These are phyloP conservation scores for Coenonympha glycerion DNA, from an alignment of 2,888 invertebrate species.

Conservation along the genomic window DNA sequence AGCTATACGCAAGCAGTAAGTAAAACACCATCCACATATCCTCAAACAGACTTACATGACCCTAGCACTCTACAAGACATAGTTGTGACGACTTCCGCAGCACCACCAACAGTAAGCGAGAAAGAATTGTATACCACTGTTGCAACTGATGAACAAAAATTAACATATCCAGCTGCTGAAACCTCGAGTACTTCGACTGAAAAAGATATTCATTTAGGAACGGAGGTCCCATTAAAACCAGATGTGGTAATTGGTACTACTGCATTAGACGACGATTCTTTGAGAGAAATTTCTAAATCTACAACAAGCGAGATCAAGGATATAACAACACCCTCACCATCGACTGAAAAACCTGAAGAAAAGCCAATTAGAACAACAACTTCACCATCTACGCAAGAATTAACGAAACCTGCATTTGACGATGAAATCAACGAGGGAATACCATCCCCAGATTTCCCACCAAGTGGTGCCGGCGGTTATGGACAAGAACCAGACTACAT, in stretches of 20 bases:
- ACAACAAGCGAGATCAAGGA: constrained; percentile 21
- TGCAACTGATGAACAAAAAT: constrained; percentile 16
- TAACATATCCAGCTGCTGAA: constrained; percentile 25
- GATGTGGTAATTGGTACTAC: constrained; percentile 13
- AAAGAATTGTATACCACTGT: constrained; percentile 17
- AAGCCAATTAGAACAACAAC: constrained; percentile 36
- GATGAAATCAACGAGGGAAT: constrained; percentile 42
- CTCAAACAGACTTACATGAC: neutral
- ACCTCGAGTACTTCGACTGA: constrained; percentile 24
- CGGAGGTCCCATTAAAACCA: neutral
- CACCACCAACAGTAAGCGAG: constrained; percentile 16
- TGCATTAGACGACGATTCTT: constrained; percentile 22
- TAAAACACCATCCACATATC: neutral
- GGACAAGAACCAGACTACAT: constrained; percentile 81
- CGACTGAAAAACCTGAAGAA: constrained; percentile 42
- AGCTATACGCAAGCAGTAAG: constrained; percentile 4
- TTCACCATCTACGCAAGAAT: constrained; percentile 41
- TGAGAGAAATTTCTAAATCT: constrained; percentile 7
- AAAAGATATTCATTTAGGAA: constrained; percentile 8
- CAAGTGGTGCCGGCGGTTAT: constrained; percentile 61
- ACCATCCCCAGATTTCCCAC: constrained; percentile 53
- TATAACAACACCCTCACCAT: constrained; percentile 29
- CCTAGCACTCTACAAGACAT: constrained; percentile 5
- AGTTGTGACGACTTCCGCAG: constrained; percentile 18
- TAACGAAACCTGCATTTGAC: constrained; percentile 42